Percentiles rank a stretch among this genome's conserved stretches.
These are phyloP conservation scores for Nothoprocta perdicaria DNA, from an alignment of 2,113 vertebrate species.

Conservation along the genomic window DNA sequence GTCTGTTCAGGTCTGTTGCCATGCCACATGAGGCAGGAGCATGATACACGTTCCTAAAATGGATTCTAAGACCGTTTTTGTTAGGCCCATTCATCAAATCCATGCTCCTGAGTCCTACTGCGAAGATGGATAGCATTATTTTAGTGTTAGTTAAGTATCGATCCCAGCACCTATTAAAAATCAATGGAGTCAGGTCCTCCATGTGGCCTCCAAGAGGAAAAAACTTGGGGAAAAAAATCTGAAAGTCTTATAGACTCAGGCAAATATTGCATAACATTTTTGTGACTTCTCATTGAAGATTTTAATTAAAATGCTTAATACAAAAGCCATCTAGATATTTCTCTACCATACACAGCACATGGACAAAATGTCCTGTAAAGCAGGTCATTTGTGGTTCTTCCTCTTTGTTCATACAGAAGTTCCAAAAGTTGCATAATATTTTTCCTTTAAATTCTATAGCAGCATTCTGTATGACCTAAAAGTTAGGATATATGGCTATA, in stretches of 20 bases:
- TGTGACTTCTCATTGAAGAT: neutral
- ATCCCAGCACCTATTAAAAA: neutral
- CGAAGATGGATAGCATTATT: neutral
- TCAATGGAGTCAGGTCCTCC: neutral
- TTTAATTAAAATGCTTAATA: neutral
- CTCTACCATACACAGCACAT: neutral
- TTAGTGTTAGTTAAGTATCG: neutral
- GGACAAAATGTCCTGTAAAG: neutral
- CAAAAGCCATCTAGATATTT: neutral
- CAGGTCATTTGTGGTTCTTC: neutral
- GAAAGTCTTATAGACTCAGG: neutral
- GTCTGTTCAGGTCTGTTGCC: neutral
- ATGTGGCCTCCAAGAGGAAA: neutral
- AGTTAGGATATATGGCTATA: constrained; percentile 32
- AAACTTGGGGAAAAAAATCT: neutral
- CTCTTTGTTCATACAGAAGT: neutral
- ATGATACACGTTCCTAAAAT: neutral
- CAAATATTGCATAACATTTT: neutral
- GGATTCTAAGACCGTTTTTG: neutral
- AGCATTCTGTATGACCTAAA: constrained; percentile 7
- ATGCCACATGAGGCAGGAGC: neutral
- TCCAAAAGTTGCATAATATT: neutral
- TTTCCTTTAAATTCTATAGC: neutral
- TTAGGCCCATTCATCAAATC: neutral
- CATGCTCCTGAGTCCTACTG: neutral